Conservation (phyloP, 2,888 invertebrate genomes). For the Ormyrus labotus region DNA sequence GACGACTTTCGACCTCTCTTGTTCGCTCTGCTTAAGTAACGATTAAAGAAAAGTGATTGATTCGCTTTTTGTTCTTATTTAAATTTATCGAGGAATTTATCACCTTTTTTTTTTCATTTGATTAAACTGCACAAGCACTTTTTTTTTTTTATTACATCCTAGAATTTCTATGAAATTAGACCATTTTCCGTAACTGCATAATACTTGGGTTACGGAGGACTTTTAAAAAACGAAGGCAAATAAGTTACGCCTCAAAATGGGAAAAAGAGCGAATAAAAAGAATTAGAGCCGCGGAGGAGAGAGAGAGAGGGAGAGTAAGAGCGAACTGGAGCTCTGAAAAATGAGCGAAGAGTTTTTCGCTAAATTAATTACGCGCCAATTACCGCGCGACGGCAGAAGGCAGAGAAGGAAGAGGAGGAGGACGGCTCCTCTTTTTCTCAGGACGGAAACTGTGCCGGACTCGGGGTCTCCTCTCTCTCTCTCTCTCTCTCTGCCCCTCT, state of each 20-base stretch:
- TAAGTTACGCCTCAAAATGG: slow-evolving; percentile 4
- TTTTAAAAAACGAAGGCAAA: background rate
- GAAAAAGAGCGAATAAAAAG: slow-evolving; percentile 16
- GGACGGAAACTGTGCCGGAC: slow-evolving; percentile 60
- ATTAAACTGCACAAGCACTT: no score
- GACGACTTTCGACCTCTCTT: no score
- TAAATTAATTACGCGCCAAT: slow-evolving; percentile 75
- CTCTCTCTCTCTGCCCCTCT: slow-evolving; percentile 2
- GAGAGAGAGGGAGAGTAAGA: background rate
- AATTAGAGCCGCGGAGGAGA: background rate
- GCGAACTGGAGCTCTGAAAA: slow-evolving; percentile 57
- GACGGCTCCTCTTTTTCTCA: slow-evolving; percentile 62
- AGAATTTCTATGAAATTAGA: no score
- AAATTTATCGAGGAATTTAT: no score
- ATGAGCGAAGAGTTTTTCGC: slow-evolving; percentile 70
- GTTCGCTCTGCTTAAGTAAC: background rate
- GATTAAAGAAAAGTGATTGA: background rate
- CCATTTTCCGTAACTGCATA: no score
- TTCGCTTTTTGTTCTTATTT: no score
- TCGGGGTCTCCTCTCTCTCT: background rate
- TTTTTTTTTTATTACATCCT: no score
- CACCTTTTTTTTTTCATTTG: no score
- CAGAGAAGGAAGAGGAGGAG: background rate
- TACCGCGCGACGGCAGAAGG: slow-evolving; percentile 55
- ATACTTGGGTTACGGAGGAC: no score